A percentile compares a stretch with the other conserved stretches of the same genome.
Evolutionary conservation across 2,888 invertebrate genomes (phyloP).

Genomic region (Dicycla oo): DNA sequence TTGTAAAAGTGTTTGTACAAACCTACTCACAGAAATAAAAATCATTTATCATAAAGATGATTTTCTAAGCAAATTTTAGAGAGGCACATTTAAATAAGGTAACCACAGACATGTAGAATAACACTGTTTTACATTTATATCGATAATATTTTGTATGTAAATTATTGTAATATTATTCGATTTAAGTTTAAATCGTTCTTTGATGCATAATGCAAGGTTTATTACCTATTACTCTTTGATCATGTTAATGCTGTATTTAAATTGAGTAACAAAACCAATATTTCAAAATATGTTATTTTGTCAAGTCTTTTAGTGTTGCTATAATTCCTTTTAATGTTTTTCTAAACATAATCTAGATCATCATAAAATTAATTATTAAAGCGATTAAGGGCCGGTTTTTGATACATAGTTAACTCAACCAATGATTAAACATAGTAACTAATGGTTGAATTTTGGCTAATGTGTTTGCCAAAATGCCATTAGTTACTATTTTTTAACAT

Average conservation of each 20-base stretch:
- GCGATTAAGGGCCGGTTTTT: no score
- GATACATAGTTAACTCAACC: no score
- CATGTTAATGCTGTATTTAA: not conserved
- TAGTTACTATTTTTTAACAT: no score
- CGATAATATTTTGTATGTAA: not conserved
- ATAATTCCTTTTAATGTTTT: not conserved
- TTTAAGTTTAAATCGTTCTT: not conserved
- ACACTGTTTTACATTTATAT: conserved; percentile 1
- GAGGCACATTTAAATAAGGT: not conserved
- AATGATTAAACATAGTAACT: no score
- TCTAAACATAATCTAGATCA: not conserved
- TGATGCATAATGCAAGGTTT: conserved; percentile 26
- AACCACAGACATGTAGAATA: not conserved
- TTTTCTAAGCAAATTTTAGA: no score
- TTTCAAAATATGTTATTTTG: not conserved
- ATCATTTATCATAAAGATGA: no score
- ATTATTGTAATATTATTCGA: conserved; percentile 5
- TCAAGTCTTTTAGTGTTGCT: not conserved
- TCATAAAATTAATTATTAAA: no score
- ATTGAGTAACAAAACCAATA: not conserved
- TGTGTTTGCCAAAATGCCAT: no score
- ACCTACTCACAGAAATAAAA: no score
- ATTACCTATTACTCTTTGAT: conserved; percentile 3
- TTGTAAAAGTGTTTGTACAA: no score
- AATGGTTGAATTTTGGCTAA: no score